Evolutionary conservation across 2,113 vertebrate genomes (phyloP), one percentile per base, ranked within the genome.

Genomic region (Otus sunia): DNA sequence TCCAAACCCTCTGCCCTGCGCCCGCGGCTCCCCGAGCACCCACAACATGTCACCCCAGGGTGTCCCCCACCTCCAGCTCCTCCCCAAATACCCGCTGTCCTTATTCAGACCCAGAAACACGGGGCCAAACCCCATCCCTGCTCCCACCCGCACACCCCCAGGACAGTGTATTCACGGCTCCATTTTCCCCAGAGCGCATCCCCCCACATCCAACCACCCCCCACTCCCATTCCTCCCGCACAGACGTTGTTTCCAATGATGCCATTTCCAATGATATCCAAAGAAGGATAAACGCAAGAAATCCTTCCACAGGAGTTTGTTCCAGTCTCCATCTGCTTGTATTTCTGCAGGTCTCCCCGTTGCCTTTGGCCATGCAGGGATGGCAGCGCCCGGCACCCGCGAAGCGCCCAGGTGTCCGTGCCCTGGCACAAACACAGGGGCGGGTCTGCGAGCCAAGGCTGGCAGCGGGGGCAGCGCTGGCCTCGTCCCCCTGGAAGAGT

Each of bases 311-410:
- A 5, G 1, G 45, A 56, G 17, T 43, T 58, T 49, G 9, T 34
- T 68, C 58, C 83, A 8, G 23, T 29, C 56, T 67, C 56, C 11
- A 0, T 27, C 47, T 29, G 6, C 23, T 69, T 23, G 34, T 19
- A 12, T 3, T 17, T 3, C 39, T 30, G 2, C 20, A 43, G 23
- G 36, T 15, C 39, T 19, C 34, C 32, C 53, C 3, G 4, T 0
- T 56, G 37, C 32, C 26, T 78, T n/a, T 23, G 81, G 17, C 53
- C 8, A 12, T 4, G 29, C 1, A 2, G 18, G 25, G n/a, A 4
- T 14, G 23, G 68, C 69, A 69, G 20, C 0, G 0, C 1, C 11
- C 5, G 3, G 53, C 76, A n/a, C 1, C 78, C 56, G 7, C 0
- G 0, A 4, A 12, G 25, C 15, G 16, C 34, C 68, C 36, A 5